Percentiles rank a stretch among this genome's conserved stretches.
phyloP scores from a whole-genome alignment of 2,888 invertebrate species.

The Cremastinae sp. region DNA sequence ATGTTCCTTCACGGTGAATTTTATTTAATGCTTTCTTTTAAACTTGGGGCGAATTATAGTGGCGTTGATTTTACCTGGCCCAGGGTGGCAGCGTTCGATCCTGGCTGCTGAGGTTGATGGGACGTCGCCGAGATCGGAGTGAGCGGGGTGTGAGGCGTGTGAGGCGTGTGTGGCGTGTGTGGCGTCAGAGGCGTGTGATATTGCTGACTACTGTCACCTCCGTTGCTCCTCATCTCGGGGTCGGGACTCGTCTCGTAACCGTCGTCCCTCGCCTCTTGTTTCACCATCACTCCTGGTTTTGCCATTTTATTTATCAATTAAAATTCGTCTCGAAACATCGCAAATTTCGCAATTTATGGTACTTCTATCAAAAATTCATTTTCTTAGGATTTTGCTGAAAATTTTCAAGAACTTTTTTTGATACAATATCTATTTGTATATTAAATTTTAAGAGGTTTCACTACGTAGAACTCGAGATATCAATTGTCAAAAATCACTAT shows the following conservation, averaged over 20 bases:
- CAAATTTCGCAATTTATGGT: neutral
- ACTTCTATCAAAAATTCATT: too few relatives aligned
- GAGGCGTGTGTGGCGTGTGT: constrained; percentile 79
- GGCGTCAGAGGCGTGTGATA: constrained; percentile 80
- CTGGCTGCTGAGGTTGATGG: constrained; percentile 79
- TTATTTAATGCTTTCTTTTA: too few relatives aligned
- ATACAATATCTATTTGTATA: too few relatives aligned
- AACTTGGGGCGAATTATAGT: neutral
- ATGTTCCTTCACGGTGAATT: too few relatives aligned
- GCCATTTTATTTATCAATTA: neutral
- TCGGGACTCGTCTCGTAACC: constrained; percentile 93
- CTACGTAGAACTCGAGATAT: too few relatives aligned
- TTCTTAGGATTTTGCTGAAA: too few relatives aligned
- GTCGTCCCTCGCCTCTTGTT: constrained; percentile 91
- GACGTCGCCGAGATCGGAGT: constrained; percentile 79
- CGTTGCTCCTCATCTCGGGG: constrained; percentile 81
- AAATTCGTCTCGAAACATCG: neutral
- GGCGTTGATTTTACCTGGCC: constrained; percentile 75
- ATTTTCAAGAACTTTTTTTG: too few relatives aligned
- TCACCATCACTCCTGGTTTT: constrained; percentile 77
- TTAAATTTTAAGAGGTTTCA: too few relatives aligned
- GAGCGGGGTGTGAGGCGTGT: constrained; percentile 79
- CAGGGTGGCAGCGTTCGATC: constrained; percentile 76
- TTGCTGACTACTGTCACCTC: constrained; percentile 79
- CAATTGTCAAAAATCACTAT: too few relatives aligned